Evolutionary conservation across 2,113 vertebrate species (phyloP).

Genomic region (Ellobius talpinus): DNA sequence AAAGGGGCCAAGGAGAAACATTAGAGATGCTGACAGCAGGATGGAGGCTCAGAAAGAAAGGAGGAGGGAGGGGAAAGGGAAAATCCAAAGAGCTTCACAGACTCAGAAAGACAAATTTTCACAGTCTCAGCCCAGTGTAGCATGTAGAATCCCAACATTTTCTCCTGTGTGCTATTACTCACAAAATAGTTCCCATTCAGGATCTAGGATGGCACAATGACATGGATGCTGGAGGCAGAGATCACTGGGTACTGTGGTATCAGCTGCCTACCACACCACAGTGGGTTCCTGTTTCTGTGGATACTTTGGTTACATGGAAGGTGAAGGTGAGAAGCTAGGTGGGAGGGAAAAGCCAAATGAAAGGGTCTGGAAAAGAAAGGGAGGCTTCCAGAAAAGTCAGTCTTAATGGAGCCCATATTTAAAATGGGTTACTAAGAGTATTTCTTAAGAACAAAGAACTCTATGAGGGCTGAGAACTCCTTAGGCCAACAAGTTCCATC

Average conservation of each 20-base stretch:
- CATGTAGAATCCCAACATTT: background rate
- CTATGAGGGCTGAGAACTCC: background rate
- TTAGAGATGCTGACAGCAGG: background rate
- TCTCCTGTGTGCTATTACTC: background rate
- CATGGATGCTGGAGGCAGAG: background rate
- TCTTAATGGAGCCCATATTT: background rate
- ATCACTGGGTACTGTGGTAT: background rate
- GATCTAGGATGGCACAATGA: background rate
- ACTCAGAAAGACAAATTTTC: background rate
- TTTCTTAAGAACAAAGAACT: background rate
- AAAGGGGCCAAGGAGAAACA: background rate
- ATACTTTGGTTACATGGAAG: background rate
- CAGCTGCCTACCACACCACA: background rate
- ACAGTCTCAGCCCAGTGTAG: background rate
- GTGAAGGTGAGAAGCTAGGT: background rate
- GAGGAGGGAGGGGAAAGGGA: rapidly evolving
- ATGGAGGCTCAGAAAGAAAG: no score
- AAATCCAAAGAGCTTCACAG: background rate
- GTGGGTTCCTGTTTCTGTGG: background rate
- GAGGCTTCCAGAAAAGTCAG: background rate
- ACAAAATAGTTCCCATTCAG: background rate
- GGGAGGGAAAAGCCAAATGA: background rate
- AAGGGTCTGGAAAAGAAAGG: background rate
- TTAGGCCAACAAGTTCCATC: background rate
- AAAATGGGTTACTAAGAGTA: background rate